A percentile compares a stretch with the other conserved stretches of the same genome.
Evolutionary conservation across 2,113 vertebrate species (phyloP).

Genomic region (Ictalurus punctatus): DNA sequence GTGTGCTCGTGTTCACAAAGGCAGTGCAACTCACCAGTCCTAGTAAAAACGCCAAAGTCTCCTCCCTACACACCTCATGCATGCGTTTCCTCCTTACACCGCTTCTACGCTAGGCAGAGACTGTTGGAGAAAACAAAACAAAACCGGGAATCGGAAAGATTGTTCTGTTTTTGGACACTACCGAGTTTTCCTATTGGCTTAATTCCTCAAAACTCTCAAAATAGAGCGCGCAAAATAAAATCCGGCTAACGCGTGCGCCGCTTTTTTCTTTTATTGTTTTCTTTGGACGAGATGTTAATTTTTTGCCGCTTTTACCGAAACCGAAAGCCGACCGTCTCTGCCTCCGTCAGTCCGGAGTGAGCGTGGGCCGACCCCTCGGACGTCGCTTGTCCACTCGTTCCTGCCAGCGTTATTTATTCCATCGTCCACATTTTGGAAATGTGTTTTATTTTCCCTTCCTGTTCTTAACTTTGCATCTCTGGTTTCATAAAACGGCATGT

Average conservation of each 20-base stretch:
- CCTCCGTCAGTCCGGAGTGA: background rate
- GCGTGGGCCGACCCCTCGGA: conserved; percentile 48
- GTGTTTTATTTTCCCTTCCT: conserved; percentile 30
- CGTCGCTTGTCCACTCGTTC: conserved; percentile 53
- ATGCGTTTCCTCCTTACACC: background rate
- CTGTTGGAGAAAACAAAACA: background rate
- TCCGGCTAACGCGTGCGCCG: background rate
- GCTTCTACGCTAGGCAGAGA: background rate
- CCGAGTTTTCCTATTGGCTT: background rate
- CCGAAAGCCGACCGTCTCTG: background rate
- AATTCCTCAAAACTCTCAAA: background rate
- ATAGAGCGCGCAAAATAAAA: background rate
- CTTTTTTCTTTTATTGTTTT: background rate
- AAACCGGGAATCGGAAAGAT: background rate
- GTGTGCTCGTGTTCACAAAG: conserved; percentile 11
- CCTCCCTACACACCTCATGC: background rate
- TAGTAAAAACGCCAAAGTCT: background rate
- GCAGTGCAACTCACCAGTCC: background rate
- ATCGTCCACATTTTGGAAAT: conserved; percentile 45
- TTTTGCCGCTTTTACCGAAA: background rate
- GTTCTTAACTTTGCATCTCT: conserved; percentile 7
- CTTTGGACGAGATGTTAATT: background rate
- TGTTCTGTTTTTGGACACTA: background rate
- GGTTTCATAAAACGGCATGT: conserved; percentile 19
- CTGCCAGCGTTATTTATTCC: conserved; percentile 61